Evolutionary conservation across 2,888 invertebrate genomes (phyloP).

Genomic region (Stenichneumon culpator): DNA sequence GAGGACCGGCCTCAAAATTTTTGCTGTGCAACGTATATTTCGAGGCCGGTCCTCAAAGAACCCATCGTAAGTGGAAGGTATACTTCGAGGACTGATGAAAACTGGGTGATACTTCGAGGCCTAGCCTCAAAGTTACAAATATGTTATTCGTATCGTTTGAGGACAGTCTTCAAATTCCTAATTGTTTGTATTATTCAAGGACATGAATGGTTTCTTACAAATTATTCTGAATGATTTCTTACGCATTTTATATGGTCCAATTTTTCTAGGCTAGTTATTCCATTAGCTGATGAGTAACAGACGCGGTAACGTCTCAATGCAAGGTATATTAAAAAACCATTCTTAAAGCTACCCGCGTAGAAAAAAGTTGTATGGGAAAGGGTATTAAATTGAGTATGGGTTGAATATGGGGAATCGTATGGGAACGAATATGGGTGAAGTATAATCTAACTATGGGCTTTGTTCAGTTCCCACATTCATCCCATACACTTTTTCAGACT

Average conservation of each 20-base stretch:
- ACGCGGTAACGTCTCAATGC: background rate
- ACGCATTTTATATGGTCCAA: no score
- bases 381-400: no score
- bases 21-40: background rate
- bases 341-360: background rate
- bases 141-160: background rate
- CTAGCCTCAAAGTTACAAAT: background rate
- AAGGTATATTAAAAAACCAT: background rate
- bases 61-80: background rate
- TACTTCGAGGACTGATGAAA: background rate
- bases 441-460: no score
- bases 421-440: no score
- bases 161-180: background rate
- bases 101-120: background rate
- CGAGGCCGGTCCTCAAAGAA: background rate
- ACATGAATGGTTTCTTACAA: no score
- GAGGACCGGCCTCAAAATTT: background rate
- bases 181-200: background rate
- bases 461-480: no score
- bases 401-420: no score
- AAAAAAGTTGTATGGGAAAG: no score
- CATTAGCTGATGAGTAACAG: background rate
- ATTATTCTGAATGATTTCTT: no score
- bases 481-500: no score
- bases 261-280: no score